Evolutionary conservation across 2,797 vertebrate genomes (phyloP).

Genomic region (Nyctibius grandis): DNA sequence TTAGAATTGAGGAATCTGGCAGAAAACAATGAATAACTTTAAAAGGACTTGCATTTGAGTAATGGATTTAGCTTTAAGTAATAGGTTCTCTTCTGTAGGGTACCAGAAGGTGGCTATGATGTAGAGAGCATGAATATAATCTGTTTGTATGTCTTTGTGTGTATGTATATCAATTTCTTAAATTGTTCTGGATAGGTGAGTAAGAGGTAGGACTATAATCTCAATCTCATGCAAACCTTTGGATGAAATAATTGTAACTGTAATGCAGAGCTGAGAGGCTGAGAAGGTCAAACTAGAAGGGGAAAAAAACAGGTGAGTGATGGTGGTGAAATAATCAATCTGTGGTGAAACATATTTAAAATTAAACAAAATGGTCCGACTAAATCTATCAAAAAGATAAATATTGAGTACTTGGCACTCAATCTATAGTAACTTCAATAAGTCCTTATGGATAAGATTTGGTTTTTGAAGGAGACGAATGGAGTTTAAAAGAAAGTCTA

Average conservation of each 20-base stretch:
- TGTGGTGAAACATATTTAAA: background rate
- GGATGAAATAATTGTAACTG: background rate
- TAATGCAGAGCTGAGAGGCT: background rate
- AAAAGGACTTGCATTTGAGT: background rate
- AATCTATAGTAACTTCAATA: background rate
- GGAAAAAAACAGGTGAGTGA: background rate
- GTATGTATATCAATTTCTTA: background rate
- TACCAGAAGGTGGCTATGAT: background rate
- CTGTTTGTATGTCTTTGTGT: background rate
- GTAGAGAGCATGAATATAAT: background rate
- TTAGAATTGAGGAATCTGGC: no score
- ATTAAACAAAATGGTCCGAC: background rate
- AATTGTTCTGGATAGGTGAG: background rate
- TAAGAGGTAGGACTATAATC: background rate
- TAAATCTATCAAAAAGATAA: background rate
- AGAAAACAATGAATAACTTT: background rate
- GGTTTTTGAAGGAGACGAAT: background rate
- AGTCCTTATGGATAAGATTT: background rate
- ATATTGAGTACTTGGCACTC: background rate
- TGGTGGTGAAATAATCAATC: background rate
- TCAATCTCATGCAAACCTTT: background rate
- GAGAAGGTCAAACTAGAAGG: background rate
- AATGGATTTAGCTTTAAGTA: background rate
- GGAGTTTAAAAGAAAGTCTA: background rate
- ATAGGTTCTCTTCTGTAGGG: background rate